Evolutionary conservation across 2,113 vertebrate species (phyloP).

Genomic region (Silurus meridionalis): DNA sequence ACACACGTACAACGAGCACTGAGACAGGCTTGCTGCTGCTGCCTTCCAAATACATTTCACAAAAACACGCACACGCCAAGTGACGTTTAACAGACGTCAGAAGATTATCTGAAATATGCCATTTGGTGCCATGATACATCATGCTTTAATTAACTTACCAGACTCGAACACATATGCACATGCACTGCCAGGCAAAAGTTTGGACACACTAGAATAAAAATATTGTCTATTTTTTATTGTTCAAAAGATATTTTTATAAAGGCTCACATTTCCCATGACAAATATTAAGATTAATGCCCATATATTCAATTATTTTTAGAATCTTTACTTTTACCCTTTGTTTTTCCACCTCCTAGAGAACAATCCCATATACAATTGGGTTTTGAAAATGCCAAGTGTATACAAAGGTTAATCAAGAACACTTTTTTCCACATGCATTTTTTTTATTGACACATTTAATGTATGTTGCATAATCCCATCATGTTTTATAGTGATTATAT

Average conservation of each 20-base stretch:
- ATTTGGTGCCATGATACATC: constrained; percentile 32
- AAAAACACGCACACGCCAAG: constrained; percentile 83
- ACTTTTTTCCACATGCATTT: not conserved
- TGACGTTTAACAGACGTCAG: constrained; percentile 77
- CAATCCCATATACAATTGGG: not conserved
- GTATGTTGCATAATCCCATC: no score
- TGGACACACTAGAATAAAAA: not conserved
- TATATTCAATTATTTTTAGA: not conserved
- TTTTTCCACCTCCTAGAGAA: not conserved
- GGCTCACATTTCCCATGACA: not conserved
- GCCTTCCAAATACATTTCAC: constrained; percentile 67
- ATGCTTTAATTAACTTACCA: constrained; percentile 17
- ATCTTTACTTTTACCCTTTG: not conserved
- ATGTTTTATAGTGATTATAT: not conserved
- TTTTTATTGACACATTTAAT: not conserved
- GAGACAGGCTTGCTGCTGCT: constrained; percentile 82
- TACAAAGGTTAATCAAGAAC: not conserved
- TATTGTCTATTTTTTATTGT: not conserved
- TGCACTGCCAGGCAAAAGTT: constrained; percentile 26
- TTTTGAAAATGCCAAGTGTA: not conserved
- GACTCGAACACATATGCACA: constrained; percentile 39
- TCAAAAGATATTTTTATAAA: not conserved
- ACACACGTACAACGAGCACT: constrained; percentile 90
- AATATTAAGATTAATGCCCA: not conserved
- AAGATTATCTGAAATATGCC: constrained; percentile 9